These are phyloP conservation scores for Sylvietta virens DNA, from an alignment of 2,113 vertebrate species.

Conservation along the genomic window DNA sequence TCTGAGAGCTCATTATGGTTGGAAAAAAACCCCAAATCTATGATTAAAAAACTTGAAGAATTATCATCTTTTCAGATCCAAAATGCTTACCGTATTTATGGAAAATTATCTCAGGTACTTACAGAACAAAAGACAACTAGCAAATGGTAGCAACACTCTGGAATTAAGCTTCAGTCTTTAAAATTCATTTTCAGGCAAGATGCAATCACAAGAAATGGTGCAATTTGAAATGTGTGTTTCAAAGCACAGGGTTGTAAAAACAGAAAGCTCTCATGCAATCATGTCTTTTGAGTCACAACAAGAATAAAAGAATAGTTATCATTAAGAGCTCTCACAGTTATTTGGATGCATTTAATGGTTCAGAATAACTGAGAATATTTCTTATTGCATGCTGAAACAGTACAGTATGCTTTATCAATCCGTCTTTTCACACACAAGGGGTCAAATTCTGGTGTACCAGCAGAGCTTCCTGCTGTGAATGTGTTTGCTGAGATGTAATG, in stretches of 20 bases:
- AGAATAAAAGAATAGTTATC: background rate
- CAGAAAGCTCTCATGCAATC: background rate
- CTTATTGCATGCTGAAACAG: background rate
- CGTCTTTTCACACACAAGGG: background rate
- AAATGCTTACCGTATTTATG: background rate
- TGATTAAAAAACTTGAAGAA: background rate
- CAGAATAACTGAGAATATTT: background rate
- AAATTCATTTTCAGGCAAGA: background rate
- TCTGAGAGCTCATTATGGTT: background rate
- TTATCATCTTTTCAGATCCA: background rate
- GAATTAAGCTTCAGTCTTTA: background rate
- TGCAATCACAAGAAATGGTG: background rate
- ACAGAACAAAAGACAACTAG: background rate
- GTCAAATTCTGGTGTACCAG: background rate
- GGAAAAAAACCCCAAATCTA: fast-evolving
- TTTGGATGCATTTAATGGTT: background rate
- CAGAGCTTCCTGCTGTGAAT: background rate
- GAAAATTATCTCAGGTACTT: background rate
- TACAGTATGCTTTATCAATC: background rate
- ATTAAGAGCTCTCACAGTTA: background rate
- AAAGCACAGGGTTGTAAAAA: background rate
- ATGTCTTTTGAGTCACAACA: background rate
- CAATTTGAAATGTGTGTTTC: background rate
- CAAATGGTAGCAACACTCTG: background rate
- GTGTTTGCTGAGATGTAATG: background rate